Evolutionary conservation across 2,888 invertebrate species (phyloP), one percentile per base, ranked within the genome.

Genomic region (Gisinianus flammeolus): DNA sequence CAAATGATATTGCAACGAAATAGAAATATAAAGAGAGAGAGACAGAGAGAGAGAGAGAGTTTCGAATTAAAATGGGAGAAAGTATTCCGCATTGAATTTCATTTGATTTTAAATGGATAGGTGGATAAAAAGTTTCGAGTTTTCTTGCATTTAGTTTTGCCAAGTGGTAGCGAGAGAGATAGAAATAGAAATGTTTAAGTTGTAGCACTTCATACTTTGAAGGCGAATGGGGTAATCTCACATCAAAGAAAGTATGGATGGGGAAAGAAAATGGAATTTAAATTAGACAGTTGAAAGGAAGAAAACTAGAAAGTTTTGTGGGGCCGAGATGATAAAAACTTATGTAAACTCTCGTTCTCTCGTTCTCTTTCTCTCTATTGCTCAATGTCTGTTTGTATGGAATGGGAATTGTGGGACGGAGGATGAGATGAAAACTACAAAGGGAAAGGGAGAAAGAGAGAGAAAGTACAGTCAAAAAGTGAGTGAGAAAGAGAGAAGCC

Each of bases 211-310:
- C n/a, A n/a, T n/a, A n/a, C n/a, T n/a, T n/a, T n/a, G n/a, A n/a
- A n/a, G n/a, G n/a, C 44, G 16, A 44, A 44, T 44, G 44, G 44
- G 16, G 44, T 44, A 44, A 44, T 44, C 44, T 44, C 6, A 44
- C 44, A 44, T 44, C 44, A 44, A 44, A 44, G 8, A 64, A 2
- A 64, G 26, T 64, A 16, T 19, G 28, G 64, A 64, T 64, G 64
- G 16, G 64, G 2, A 10, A 62, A 64, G 64, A 64, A 64, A 64
- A 64, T 64, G 26, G 28, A 64, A 64, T 64, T 64, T 64, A 64
- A 64, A 64, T 64, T 24, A 64, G 8, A 64, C 30, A 44, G 44
- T 19, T 16, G 19, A 44, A 44, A 44, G 44, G 19, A 44, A 44
- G 44, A 44, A 6, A 44, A 44, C 3, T 44, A 6, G 19, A 44